phyloP scores from a whole-genome alignment of 1,140 invertebrate genomes.

The Pollicipes pollicipes region DNA sequence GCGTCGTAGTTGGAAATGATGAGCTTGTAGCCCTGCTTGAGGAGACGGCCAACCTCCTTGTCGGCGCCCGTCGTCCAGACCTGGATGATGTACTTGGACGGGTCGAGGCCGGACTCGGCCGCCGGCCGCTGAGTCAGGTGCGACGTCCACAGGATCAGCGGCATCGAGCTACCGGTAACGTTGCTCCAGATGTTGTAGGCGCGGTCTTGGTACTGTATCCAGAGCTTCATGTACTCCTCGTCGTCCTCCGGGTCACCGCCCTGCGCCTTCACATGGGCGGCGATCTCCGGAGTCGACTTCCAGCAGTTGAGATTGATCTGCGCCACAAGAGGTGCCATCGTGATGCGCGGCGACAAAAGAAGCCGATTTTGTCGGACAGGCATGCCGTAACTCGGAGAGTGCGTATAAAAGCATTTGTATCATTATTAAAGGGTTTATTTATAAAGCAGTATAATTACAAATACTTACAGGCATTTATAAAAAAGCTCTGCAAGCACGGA shows the following conservation, averaged over 20 bases:
- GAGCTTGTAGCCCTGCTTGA: slow-evolving; percentile 47
- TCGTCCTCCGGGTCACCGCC: slow-evolving; percentile 24
- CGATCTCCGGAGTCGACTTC: slow-evolving; percentile 42
- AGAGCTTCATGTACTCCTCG: slow-evolving; percentile 16
- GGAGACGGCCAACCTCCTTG: slow-evolving; percentile 39
- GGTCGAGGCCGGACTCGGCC: slow-evolving; percentile 9
- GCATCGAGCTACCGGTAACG: slow-evolving; percentile 11
- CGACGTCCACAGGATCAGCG: slow-evolving; percentile 18
- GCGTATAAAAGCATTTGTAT: too few species aligned
- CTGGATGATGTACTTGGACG: slow-evolving; percentile 18
- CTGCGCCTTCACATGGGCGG: slow-evolving; percentile 43
- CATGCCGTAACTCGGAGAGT: too few species aligned
- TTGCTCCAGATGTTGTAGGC: slow-evolving; percentile 11
- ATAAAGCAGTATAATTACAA: too few species aligned
- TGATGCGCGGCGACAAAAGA: too few species aligned
- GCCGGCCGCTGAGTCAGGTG: slow-evolving; percentile 12
- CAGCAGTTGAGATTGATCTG: too few species aligned
- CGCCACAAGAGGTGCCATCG: too few species aligned
- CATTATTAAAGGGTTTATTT: too few species aligned
- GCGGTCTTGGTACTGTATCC: slow-evolving; percentile 15
- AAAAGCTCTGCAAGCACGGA: too few species aligned
- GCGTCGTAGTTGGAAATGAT: slow-evolving; percentile 71
- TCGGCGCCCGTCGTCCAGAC: slow-evolving; percentile 29
- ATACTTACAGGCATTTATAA: too few species aligned
- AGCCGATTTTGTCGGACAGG: too few species aligned